These are phyloP conservation scores for Toxonevra muliebris DNA, from an alignment of 2,888 invertebrate species.

Conservation along the genomic window DNA sequence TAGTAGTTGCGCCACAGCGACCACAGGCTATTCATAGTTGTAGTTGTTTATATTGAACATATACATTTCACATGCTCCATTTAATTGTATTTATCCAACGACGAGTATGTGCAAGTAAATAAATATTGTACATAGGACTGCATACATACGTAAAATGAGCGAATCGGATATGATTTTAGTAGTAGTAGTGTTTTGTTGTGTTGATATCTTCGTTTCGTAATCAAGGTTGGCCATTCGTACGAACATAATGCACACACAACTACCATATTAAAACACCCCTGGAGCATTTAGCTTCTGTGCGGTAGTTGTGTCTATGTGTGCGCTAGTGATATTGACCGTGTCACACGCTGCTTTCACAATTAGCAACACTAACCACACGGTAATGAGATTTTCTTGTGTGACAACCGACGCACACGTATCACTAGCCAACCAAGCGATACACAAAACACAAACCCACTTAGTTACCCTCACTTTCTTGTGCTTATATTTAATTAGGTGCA, in stretches of 20 bases:
- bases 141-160: conserved; percentile 9
- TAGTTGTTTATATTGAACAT: background rate
- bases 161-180: no score
- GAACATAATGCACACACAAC: no score
- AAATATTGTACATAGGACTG: conserved; percentile 28
- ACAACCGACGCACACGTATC: no score
- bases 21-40: conserved; percentile 23
- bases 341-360: conserved; percentile 16
- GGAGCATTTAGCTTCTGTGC: conserved; percentile 1
- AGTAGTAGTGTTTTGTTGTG: no score
- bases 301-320: background rate
- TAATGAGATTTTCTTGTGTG: background rate
- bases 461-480: conserved; percentile 3
- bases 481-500: conserved; percentile 25
- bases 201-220: no score
- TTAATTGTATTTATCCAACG: conserved; percentile 2
- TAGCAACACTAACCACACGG: conserved; percentile 10
- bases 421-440: background rate
- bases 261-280: background rate
- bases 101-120: conserved; percentile 18
- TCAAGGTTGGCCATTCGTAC: no score
- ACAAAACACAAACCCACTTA: background rate
- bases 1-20: background rate
- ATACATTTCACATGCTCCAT: no score
- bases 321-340: conserved; percentile 5